Evolutionary conservation across 2,113 vertebrate species (phyloP), one percentile per base, ranked within the genome.

Genomic region (Steatornis caripensis): DNA sequence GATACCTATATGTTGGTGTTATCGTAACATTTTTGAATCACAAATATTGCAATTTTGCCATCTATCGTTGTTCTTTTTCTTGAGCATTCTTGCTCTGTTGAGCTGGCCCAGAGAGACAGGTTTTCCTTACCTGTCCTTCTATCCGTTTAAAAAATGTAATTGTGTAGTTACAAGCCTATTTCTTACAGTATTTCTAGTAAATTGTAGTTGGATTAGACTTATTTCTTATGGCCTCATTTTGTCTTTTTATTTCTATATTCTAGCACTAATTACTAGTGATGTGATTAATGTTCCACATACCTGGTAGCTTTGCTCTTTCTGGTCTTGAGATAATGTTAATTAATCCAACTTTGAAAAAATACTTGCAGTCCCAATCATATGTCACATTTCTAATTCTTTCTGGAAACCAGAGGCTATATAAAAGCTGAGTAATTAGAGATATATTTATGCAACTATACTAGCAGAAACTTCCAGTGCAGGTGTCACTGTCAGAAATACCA

Each of bases 261-360:
- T 95, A 97, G 87, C 91, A 90, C 89, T 97, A 98, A 98, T 98
- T 98, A 97, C 96, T 93, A 89, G 92, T 87, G 95, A 89, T 97
- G 96, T 98, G 98, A 98, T 98, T 98, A 97, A 98, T 98, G 97
- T 92, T 96, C 89, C 93, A 77, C 92, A 85, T 95, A 97, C 95
- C 87, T 89, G 60, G 86, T 91, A 93, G 95, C 95, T 98, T 98
- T 97, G 94, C 97, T 98, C 95, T 89, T 93, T 95, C 96, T 97
- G 94, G 90, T 97, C 97, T 97, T 93, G 94, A 91, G 96, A 98
- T 98, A 96, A 97, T 96, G 95, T 91, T 98, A 98, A 98, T 98
- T 98, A 98, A 97, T 96, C 97, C 97, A 98, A 96, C 87, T 96
- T 95, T 69, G 90, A 90, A 95, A 97, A 96, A 89, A 96, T 74